Conservation (phyloP, 2,888 invertebrate genomes). For the Eupithecia exiguata region DNA sequence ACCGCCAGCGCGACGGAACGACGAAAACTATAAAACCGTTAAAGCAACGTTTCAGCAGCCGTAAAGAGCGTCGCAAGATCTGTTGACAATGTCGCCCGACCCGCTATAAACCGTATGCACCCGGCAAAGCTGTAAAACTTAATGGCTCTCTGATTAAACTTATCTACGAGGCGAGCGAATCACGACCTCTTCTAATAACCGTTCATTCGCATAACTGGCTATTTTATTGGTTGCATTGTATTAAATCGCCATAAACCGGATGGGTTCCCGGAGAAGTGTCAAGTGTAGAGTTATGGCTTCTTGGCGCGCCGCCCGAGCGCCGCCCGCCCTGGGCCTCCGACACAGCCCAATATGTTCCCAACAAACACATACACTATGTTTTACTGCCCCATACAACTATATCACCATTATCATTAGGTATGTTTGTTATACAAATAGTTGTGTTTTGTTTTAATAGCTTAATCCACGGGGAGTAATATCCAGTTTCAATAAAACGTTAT, state of each 20-base stretch:
- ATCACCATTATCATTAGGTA: conserved; percentile 27
- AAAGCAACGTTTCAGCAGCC: conserved; percentile 83
- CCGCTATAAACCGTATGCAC: conserved; percentile 83
- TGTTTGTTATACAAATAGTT: conserved; percentile 29
- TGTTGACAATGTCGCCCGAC: conserved; percentile 82
- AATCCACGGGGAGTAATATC: conserved; percentile 29
- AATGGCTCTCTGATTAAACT: conserved; percentile 82
- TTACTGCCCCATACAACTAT: conserved; percentile 42
- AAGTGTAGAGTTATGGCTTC: conserved; percentile 56
- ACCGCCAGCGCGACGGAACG: conserved; percentile 80
- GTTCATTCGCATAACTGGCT: conserved; percentile 54
- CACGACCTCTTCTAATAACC: conserved; percentile 72
- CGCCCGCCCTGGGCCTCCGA: conserved; percentile 33
- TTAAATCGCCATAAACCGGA: conserved; percentile 55
- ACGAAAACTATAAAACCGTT: conserved; percentile 84
- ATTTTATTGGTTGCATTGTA: conserved; percentile 56
- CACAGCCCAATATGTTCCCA: conserved; percentile 58
- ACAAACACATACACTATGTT: conserved; percentile 52
- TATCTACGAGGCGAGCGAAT: conserved; percentile 73
- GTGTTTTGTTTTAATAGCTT: conserved; percentile 33
- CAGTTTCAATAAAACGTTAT: conserved; percentile 36
- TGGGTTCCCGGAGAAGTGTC: conserved; percentile 51
- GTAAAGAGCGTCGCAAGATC: conserved; percentile 83
- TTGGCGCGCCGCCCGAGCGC: conserved; percentile 60
- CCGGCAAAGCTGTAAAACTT: conserved; percentile 79